Base-by-base conservation (phyloP, 2,113 vertebrate species). In the Heterocephalus glaber region DNA sequence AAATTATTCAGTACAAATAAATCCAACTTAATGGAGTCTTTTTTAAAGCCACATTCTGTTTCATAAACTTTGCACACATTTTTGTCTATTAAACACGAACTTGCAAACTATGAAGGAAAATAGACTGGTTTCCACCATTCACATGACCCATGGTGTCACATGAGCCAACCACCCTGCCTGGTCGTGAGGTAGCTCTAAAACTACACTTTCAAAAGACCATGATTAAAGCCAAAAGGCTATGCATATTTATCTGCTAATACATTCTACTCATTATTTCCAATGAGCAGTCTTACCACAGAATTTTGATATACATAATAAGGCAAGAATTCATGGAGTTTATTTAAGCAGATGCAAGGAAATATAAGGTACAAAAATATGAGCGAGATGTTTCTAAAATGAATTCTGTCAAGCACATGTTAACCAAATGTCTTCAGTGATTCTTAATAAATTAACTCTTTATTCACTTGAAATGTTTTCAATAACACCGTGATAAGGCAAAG, bases 361-460 rank as follows among this genome's bases (percentile, higher is more conserved):
- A 49, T 94, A 97, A 92, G 89, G 20, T n/a, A 65, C 17, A 92
- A 35, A 81, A 95, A 86, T 88, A 80, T 5, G 0, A 30, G 47
- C 74, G 94, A 94, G 9, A 72, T 70, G 49, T 33, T 74, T 82
- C 92, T 47, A 14, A 66, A 88, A 87, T 74, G 54, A 97, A 70
- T 70, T 86, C 16, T 77, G 17, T 85, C 54, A 49, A n/a, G 35
- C 82, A 92, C 3, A 52, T 89, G 83, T 77, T 68, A 76, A 20
- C 2, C 22, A 61, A 8, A n/a, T 88, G 94, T 90, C 93, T 97
- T 95, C 52, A 96, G 94, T 94, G 49, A 1, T 3, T 24, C 84
- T 61, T 80, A 92, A 92, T 95, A 96, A 97, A 76, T 96, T 86
- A 96, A 97, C 94, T 97, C 3, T 7, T 52, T 90, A 58, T 41